Conservation (phyloP, 1,140 invertebrate species). For the Pogonus chalceus region DNA sequence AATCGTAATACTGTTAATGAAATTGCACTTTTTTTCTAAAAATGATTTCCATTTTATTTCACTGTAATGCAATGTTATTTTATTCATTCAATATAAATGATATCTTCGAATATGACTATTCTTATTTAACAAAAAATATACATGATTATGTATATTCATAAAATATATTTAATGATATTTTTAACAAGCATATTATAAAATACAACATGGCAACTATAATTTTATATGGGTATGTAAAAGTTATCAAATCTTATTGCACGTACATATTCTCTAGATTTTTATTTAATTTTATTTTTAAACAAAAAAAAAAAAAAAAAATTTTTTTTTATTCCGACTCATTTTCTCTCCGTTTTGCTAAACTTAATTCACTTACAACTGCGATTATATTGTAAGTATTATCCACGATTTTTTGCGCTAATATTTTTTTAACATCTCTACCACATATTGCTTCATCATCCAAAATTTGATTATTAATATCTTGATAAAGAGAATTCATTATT, state of each 20-base stretch:
- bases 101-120: too few relatives aligned
- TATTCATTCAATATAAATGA: not conserved
- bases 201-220: not conserved
- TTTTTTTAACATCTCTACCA: not conserved
- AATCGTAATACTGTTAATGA: slow-evolving; percentile 2
- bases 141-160: not conserved
- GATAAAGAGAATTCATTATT: not conserved
- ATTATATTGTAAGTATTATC: not conserved
- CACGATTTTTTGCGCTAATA: not conserved
- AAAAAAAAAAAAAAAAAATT: not conserved
- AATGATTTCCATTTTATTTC: not conserved
- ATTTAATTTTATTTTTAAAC: not conserved
- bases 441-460: not conserved
- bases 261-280: too few relatives aligned
- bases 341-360: not conserved
- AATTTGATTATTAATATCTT: not conserved
- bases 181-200: too few relatives aligned
- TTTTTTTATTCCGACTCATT: not conserved
- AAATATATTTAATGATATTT: not conserved
- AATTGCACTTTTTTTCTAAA: not conserved
- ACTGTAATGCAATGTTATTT: not conserved
- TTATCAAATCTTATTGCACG: too few relatives aligned
- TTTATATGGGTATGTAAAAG: not conserved
- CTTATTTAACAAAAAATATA: too few relatives aligned
- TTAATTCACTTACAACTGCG: not conserved